Conservation (phyloP, 2,113 vertebrate genomes). For the Silurus meridionalis region DNA sequence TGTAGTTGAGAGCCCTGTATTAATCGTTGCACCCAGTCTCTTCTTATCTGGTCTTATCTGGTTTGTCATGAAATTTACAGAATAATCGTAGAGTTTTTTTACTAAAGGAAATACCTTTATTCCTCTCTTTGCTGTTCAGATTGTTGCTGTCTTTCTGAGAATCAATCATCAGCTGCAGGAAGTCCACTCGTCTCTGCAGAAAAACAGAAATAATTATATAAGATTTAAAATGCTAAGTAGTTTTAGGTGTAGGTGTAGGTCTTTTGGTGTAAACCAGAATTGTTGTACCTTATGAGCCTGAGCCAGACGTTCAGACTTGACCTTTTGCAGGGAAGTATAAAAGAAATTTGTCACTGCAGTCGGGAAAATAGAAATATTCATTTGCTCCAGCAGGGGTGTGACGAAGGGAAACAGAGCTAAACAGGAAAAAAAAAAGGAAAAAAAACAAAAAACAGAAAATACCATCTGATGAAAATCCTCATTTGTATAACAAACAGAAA, state of each 20-base stretch:
- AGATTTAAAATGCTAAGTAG: background rate
- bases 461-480: background rate
- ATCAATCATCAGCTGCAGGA: conserved; percentile 86
- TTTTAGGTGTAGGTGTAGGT: background rate
- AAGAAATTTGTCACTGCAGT: conserved; percentile 55
- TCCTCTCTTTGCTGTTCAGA: rapidly evolving
- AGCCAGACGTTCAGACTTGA: conserved; percentile 59
- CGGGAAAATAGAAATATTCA: conserved; percentile 58
- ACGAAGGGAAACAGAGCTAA: conserved; percentile 67
- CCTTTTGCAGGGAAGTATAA: conserved; percentile 54
- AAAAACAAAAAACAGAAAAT: background rate
- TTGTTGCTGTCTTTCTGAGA: conserved; percentile 63
- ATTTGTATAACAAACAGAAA: background rate
- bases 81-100: background rate
- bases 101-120: conserved; percentile 4
- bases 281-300: conserved; percentile 49
- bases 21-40: too few relatives aligned
- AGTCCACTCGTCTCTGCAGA: conserved; percentile 78
- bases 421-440: background rate
- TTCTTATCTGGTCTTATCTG: too few relatives aligned
- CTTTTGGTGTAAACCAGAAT: too few relatives aligned
- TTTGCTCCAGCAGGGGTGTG: conserved; percentile 45
- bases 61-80: too few relatives aligned
- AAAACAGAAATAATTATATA: background rate
- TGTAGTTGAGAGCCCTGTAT: too few relatives aligned